These are phyloP conservation scores for Embiotoca jacksoni DNA, from an alignment of 2,113 vertebrate species.

Conservation along the genomic window DNA sequence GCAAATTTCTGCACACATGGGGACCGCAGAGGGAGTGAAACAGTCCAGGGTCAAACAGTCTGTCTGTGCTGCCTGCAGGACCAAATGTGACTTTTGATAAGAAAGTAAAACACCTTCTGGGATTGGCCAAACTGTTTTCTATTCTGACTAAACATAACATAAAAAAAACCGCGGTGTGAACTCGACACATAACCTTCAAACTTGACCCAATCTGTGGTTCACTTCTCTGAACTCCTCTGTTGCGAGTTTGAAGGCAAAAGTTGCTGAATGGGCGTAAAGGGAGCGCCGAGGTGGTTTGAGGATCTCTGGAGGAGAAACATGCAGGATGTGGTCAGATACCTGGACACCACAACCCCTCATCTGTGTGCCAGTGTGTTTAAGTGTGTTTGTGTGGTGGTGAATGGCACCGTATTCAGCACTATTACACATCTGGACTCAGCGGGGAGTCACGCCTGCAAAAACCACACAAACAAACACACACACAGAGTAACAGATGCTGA, in stretches of 20 bases:
- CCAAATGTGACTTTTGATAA: conserved; percentile 14
- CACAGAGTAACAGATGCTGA: conserved; percentile 48
- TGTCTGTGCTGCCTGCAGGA: conserved; percentile 3
- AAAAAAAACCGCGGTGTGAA: neutral
- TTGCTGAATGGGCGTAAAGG: conserved; percentile 59
- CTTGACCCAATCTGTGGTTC: conserved; percentile 4
- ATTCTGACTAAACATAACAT: neutral
- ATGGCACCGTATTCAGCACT: conserved; percentile 59
- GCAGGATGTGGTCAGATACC: conserved; percentile 75
- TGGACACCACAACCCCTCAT: conserved; percentile 63
- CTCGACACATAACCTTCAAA: neutral
- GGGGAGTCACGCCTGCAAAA: conserved; percentile 67
- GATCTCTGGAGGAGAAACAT: conserved; percentile 59
- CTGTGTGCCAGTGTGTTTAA: conserved; percentile 39
- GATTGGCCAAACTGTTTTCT: neutral
- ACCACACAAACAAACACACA: conserved; percentile 69
- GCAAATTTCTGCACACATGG: conserved; percentile 27
- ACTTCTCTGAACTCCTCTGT: conserved; percentile 19
- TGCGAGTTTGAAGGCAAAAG: conserved; percentile 40
- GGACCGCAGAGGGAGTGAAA: conserved; percentile 11
- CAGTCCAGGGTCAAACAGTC: conserved; percentile 24
- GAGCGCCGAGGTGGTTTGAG: conserved; percentile 55
- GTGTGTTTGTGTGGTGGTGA: conserved; percentile 53
- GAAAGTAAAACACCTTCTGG: neutral
- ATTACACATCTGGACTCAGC: conserved; percentile 70